Evolutionary conservation across 2,797 vertebrate species (phyloP), one percentile per base, ranked within the genome.

Genomic region (Toxotes lorentzi): DNA sequence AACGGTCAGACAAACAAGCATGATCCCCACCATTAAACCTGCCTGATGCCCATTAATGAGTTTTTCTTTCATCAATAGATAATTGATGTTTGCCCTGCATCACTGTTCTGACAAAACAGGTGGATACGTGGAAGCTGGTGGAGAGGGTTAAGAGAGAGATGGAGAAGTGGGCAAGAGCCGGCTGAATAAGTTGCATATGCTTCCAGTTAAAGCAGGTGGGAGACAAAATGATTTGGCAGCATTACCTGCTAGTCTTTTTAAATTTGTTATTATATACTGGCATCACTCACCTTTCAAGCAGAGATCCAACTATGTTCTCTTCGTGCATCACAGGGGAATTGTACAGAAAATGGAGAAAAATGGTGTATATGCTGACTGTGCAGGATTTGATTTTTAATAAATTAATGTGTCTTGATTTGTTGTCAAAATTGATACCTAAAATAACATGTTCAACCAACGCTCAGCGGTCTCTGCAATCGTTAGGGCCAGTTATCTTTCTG

Each of bases 1-100:
- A 92, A 90, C 43, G 51, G 86, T 71, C 86, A 90, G 87, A 72
- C 82, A 90, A 90, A 90, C 83, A 84, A 84, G 86, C 88, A 84
- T 73, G 88, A 91, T 88, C 83, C 72, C 78, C 82, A 70, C 87
- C 88, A 89, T 93, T 90, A 92, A 90, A 92, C 79, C 83, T 61
- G 83, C 72, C 88, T 70, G 63, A 77, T 58, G 65, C 71, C 69
- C 84, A 90, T 86, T 91, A 90, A 91, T 87, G 88, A 82, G 65
- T 81, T 89, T 86, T 84, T 79, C 80, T 90, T 91, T 88, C 73
- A 83, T 89, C 89, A 89, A 87, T 89, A 88, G 75, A 84, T 86
- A 91, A 92, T 83, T 89, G 84, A 91, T 86, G 78, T 80, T 84
- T 78, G 63, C 64, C 65, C 72, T 41, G 56, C 72, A 76, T 78